Evolutionary conservation across 2,113 vertebrate genomes (phyloP).

Genomic region (sheep (Ovis aries)): DNA sequence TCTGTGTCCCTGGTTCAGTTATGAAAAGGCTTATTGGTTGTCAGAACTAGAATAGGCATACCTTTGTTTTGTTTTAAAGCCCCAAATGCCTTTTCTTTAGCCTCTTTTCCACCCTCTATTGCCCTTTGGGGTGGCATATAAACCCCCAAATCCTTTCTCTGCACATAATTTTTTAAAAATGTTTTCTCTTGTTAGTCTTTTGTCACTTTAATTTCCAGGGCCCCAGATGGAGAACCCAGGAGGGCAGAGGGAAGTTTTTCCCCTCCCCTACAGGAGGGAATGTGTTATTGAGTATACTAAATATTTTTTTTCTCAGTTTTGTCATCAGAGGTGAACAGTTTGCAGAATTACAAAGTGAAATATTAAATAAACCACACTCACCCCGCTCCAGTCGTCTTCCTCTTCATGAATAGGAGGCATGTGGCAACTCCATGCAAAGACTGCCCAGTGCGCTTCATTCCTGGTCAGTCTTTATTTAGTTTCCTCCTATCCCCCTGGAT

Average conservation of each 20-base stretch:
- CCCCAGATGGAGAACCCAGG: background rate
- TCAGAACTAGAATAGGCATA: background rate
- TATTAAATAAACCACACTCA: background rate
- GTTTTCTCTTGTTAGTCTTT: background rate
- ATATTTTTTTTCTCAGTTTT: background rate
- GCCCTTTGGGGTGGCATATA: background rate
- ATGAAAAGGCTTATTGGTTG: background rate
- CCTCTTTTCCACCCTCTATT: background rate
- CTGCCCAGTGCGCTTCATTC: rapidly evolving
- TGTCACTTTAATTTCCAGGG: background rate
- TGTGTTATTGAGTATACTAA: background rate
- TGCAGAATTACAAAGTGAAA: constrained; percentile 11
- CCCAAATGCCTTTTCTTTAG: background rate
- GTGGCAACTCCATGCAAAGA: background rate
- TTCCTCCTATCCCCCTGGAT: background rate
- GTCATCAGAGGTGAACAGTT: background rate
- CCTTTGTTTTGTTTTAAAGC: background rate
- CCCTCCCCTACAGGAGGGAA: background rate
- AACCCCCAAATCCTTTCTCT: background rate
- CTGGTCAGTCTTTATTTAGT: background rate
- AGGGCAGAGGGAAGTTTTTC: background rate
- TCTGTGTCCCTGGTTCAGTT: background rate
- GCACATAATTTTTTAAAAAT: background rate
- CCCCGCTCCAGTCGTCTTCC: background rate
- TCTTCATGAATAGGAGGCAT: background rate